Percentiles rank a stretch among this genome's conserved stretches.
phyloP scores from a whole-genome alignment of 2,113 vertebrate genomes.

The Toxotes jaculatrix region DNA sequence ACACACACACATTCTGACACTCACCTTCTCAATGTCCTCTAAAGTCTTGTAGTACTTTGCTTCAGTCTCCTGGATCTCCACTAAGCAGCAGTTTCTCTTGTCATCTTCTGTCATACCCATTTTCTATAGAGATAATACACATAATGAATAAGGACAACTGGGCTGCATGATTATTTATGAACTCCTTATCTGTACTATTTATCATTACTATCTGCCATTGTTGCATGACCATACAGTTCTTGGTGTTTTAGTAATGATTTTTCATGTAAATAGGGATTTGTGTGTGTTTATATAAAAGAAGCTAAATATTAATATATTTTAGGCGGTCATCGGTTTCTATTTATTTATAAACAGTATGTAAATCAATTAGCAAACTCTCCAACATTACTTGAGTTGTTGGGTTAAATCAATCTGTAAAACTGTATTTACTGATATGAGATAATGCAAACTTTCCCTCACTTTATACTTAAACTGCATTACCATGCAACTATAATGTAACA shows the following conservation, averaged over 20 bases:
- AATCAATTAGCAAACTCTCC: not conserved
- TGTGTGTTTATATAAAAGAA: too few species aligned
- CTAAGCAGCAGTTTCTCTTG: slow-evolving; percentile 95
- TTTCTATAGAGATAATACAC: slow-evolving; percentile 84
- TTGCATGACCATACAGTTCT: not conserved
- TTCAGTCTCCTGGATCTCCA: slow-evolving; percentile 97
- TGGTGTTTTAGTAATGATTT: not conserved
- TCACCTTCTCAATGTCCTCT: slow-evolving; percentile 96
- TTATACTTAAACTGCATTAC: slow-evolving; percentile 14
- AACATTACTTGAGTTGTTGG: slow-evolving; percentile 1
- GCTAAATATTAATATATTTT: not conserved
- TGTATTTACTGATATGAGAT: slow-evolving; percentile 4
- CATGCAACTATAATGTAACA: not conserved
- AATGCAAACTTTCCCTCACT: slow-evolving; percentile 15
- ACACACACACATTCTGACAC: slow-evolving; percentile 30
- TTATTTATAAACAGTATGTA: not conserved
- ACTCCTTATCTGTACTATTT: not conserved
- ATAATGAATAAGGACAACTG: not conserved
- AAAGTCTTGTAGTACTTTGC: slow-evolving; percentile 97
- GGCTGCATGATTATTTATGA: not conserved
- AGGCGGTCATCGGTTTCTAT: not conserved
- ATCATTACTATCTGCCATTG: not conserved
- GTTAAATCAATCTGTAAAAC: slow-evolving; percentile 22
- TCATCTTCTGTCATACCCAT: slow-evolving; percentile 99
- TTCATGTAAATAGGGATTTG: not conserved